These are phyloP conservation scores for Neodon shergylaensis DNA, from an alignment of 2,113 vertebrate genomes.

Conservation along the genomic window DNA sequence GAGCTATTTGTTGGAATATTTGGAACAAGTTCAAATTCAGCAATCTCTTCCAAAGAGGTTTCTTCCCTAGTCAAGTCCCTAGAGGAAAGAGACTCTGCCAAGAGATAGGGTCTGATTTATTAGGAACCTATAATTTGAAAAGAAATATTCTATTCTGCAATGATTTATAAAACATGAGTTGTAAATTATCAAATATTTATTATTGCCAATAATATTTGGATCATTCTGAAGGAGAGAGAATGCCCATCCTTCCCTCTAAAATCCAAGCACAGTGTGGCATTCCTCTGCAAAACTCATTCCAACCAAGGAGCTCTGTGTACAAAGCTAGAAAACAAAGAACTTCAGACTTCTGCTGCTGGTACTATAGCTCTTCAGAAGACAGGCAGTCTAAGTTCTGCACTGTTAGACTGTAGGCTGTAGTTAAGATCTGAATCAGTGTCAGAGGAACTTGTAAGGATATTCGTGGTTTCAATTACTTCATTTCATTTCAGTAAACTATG, in stretches of 20 bases:
- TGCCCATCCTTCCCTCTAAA: rapidly evolving
- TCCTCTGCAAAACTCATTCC: not conserved
- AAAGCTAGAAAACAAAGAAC: not conserved
- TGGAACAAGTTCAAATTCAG: not conserved
- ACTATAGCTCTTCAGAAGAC: not conserved
- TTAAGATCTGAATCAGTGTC: not conserved
- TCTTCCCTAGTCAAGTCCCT: not conserved
- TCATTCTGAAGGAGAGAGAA: not conserved
- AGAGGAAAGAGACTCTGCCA: not conserved
- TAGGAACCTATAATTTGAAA: not conserved
- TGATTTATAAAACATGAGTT: not conserved
- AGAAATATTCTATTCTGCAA: not conserved
- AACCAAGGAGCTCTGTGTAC: not conserved
- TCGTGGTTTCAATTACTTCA: not conserved
- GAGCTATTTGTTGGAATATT: not conserved
- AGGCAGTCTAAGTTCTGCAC: rapidly evolving
- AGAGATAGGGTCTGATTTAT: not conserved
- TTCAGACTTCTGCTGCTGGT: not conserved
- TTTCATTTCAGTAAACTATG: not conserved
- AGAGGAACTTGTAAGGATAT: not conserved
- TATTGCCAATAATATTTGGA: not conserved
- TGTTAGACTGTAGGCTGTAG: not conserved
- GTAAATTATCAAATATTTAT: not conserved
- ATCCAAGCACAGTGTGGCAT: not conserved
- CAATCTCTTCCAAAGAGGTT: not conserved